Percentiles rank a stretch among this genome's conserved stretches.
These are phyloP conservation scores for Nymphalis urticae DNA, from an alignment of 2,888 invertebrate genomes.

Conservation along the genomic window DNA sequence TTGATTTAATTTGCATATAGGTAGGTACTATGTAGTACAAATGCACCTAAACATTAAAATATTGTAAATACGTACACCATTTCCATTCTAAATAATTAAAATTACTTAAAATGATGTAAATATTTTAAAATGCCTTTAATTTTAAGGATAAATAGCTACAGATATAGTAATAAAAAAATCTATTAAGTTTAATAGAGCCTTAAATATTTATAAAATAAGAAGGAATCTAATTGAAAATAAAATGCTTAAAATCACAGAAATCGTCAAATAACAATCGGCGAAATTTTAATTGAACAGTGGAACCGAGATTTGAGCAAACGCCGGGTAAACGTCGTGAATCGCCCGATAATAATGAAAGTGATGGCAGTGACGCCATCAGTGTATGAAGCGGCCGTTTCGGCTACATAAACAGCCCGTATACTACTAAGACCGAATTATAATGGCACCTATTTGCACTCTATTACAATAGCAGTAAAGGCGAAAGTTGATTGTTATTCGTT, in stretches of 20 bases:
- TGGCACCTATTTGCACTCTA: slow-evolving; percentile 35
- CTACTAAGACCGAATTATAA: slow-evolving; percentile 52
- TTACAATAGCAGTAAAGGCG: slow-evolving; percentile 44
- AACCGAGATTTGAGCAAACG: slow-evolving; percentile 71
- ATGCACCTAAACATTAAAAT: no score
- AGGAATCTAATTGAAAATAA: no score
- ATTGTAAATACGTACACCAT: no score
- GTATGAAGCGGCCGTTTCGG: slow-evolving; percentile 81
- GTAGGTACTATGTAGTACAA: no score
- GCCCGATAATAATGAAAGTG: slow-evolving; percentile 82
- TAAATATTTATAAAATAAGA: no score
- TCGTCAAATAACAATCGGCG: slow-evolving; percentile 64
- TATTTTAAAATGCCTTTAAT: no score
- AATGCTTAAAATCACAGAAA: slow-evolving; percentile 33
- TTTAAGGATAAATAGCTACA: no score
- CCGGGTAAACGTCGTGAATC: slow-evolving; percentile 80
- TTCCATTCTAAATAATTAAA: no score
- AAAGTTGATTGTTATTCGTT: slow-evolving; percentile 44
- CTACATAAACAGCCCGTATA: slow-evolving; percentile 82
- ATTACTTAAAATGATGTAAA: no score
- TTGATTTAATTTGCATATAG: no score
- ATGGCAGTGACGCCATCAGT: slow-evolving; percentile 78
- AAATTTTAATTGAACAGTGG: slow-evolving; percentile 75
- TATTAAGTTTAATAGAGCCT: no score
- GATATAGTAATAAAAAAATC: no score